Conservation (phyloP, 1,140 invertebrate genomes). For the Grapholita molesta region DNA sequence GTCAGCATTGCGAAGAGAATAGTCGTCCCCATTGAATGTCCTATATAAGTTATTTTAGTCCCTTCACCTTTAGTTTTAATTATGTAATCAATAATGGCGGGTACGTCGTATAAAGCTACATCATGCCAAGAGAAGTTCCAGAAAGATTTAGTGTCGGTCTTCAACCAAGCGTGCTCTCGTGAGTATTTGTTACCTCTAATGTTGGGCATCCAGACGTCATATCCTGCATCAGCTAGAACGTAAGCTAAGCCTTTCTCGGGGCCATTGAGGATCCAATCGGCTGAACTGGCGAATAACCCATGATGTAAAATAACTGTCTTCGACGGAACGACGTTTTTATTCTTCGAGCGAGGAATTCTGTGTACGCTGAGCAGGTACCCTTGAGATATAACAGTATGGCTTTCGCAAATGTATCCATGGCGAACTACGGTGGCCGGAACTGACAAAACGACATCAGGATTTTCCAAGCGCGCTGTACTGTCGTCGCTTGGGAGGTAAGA, state of each 20-base stretch:
- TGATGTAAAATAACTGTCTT: conserved; percentile 84
- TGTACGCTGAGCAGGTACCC: conserved; percentile 86
- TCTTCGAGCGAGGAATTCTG: conserved; percentile 80
- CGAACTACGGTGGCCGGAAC: conserved; percentile 79
- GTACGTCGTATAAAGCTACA: conserved; percentile 85
- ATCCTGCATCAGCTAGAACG: conserved; percentile 80
- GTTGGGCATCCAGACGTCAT: conserved; percentile 85
- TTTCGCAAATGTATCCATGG: conserved; percentile 84
- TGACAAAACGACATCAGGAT: conserved; percentile 60
- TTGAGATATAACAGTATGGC: conserved; percentile 83
- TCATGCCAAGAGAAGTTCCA: conserved; percentile 86
- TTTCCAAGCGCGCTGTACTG: conserved; percentile 31
- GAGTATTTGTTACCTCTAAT: conserved; percentile 82
- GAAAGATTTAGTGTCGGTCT: conserved; percentile 75
- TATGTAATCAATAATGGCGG: conserved; percentile 86
- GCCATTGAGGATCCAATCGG: conserved; percentile 87
- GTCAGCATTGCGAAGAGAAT: conserved; percentile 81
- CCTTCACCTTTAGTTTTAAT: conserved; percentile 72
- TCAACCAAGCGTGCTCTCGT: conserved; percentile 71
- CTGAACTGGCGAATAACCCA: conserved; percentile 86
- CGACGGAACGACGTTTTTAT: conserved; percentile 25
- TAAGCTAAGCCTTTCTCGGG: conserved; percentile 81
- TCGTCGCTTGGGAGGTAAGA: conserved; percentile 46
- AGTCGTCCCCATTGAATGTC: conserved; percentile 84
- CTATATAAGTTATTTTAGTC: conserved; percentile 82